phyloP scores from a whole-genome alignment of 2,797 vertebrate species.

The Halcyon chelicuti region DNA sequence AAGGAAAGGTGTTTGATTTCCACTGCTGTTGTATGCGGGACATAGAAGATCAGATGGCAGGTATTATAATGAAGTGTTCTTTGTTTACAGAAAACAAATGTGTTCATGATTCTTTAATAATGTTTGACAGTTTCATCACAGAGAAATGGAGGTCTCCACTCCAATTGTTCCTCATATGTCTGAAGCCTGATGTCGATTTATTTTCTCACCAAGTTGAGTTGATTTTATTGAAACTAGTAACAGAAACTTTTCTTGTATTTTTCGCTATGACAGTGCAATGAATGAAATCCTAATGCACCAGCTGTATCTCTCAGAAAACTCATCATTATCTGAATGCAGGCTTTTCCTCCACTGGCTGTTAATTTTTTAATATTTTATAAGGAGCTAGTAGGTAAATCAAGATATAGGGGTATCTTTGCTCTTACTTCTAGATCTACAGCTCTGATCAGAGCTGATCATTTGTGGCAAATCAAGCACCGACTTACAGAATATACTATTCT shows the following conservation, averaged over 20 bases:
- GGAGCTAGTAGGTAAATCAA: neutral
- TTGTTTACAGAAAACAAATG: slow-evolving; percentile 42
- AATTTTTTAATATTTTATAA: neutral
- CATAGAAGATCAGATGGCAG: slow-evolving; percentile 1
- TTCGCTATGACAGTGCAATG: neutral
- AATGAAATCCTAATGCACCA: neutral
- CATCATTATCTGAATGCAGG: neutral
- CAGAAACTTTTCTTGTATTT: neutral
- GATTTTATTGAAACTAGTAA: neutral
- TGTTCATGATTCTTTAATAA: slow-evolving; percentile 55
- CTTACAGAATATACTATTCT: neutral
- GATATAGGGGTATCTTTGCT: neutral
- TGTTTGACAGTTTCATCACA: slow-evolving; percentile 11
- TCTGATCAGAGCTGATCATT: neutral
- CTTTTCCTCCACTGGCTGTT: neutral
- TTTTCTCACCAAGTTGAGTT: neutral
- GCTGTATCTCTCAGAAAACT: neutral
- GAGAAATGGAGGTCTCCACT: slow-evolving; percentile 10
- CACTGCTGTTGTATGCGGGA: neutral
- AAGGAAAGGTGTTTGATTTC: slow-evolving; percentile 15
- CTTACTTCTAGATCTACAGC: neutral
- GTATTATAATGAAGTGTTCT: slow-evolving; percentile 20
- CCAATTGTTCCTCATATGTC: neutral
- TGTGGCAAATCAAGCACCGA: neutral
- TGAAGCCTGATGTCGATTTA: slow-evolving; percentile 11